Percentiles rank a stretch among this genome's conserved stretches.
phyloP scores from a whole-genome alignment of 2,888 invertebrate species.

The Erebia ligea region DNA sequence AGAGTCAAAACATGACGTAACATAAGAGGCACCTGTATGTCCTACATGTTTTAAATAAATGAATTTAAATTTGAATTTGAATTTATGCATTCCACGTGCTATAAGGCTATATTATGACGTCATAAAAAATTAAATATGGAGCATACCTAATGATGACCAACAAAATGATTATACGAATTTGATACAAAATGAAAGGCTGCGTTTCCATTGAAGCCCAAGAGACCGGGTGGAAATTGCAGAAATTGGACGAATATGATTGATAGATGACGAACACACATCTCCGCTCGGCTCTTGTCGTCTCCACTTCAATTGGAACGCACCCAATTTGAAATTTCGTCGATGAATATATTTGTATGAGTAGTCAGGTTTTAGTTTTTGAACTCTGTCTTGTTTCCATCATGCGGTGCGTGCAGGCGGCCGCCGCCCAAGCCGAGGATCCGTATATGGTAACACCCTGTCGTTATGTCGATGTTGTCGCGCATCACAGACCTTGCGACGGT shows the following conservation, averaged over 20 bases:
- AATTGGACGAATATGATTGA: neutral
- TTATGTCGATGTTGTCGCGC: conserved; percentile 68
- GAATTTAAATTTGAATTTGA: too few species aligned
- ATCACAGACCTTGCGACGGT: conserved; percentile 72
- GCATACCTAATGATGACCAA: neutral
- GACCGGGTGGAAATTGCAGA: neutral
- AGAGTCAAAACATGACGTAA: too few species aligned
- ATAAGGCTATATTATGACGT: neutral
- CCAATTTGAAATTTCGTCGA: neutral
- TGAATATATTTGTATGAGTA: neutral
- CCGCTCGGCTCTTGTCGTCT: neutral
- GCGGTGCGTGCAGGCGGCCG: conserved; percentile 87
- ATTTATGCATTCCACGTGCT: neutral
- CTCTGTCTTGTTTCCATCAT: conserved; percentile 76
- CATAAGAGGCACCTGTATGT: too few species aligned
- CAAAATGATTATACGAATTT: neutral
- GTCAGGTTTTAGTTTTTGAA: neutral
- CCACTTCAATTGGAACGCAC: neutral
- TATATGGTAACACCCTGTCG: conserved; percentile 89
- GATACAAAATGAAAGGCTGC: neutral
- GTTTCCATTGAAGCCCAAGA: neutral
- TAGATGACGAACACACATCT: neutral
- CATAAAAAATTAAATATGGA: neutral
- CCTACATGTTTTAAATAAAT: too few species aligned
- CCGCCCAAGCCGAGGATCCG: conserved; percentile 95